These are phyloP conservation scores for Drosophila greeni DNA, from an alignment of 2,888 invertebrate genomes.

Conservation along the genomic window DNA sequence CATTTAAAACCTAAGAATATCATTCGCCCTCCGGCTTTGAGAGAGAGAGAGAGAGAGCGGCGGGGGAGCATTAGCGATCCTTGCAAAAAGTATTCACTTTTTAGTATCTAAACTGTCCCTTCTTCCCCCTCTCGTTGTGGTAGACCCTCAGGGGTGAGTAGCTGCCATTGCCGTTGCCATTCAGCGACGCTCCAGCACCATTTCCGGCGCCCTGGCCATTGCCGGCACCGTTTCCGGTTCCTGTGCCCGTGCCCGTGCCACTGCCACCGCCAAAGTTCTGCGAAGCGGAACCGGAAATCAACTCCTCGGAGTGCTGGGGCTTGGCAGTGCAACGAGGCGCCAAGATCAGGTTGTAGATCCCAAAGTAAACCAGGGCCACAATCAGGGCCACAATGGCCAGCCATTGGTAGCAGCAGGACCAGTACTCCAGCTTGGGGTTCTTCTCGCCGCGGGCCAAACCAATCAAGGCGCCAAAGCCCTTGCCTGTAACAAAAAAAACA, in stretches of 20 bases:
- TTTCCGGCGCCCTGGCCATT: slow-evolving; percentile 46
- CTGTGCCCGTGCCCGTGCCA: slow-evolving; percentile 42
- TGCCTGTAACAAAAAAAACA: slow-evolving; percentile 80
- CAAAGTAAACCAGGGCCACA: slow-evolving; percentile 84
- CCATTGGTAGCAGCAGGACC: slow-evolving; percentile 81
- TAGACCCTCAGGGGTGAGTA: slow-evolving; percentile 90
- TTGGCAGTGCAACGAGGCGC: slow-evolving; percentile 87
- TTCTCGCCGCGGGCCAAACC: slow-evolving; percentile 80
- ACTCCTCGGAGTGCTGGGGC: slow-evolving; percentile 81
- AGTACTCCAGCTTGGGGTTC: slow-evolving; percentile 49
- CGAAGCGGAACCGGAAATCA: slow-evolving; percentile 76
- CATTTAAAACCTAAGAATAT: slow-evolving; percentile 47
- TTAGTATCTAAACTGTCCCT: slow-evolving; percentile 90
- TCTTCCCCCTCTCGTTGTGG: slow-evolving; percentile 88
- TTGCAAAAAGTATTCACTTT: slow-evolving; percentile 2
- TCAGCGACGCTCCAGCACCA: slow-evolving; percentile 67
- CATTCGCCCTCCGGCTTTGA: slow-evolving; percentile 31
- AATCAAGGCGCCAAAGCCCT: slow-evolving; percentile 86
- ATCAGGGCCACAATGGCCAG: slow-evolving; percentile 84
- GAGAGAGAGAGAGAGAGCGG: slow-evolving; percentile 8
- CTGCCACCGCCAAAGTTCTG: slow-evolving; percentile 79
- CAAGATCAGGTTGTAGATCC: slow-evolving; percentile 86
- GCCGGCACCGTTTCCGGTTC: slow-evolving; percentile 50
- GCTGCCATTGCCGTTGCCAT: slow-evolving; percentile 81
- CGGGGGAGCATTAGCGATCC: slow-evolving; percentile 23